phyloP scores from a whole-genome alignment of 1,140 invertebrate species.

The Scaptomyza montana region DNA sequence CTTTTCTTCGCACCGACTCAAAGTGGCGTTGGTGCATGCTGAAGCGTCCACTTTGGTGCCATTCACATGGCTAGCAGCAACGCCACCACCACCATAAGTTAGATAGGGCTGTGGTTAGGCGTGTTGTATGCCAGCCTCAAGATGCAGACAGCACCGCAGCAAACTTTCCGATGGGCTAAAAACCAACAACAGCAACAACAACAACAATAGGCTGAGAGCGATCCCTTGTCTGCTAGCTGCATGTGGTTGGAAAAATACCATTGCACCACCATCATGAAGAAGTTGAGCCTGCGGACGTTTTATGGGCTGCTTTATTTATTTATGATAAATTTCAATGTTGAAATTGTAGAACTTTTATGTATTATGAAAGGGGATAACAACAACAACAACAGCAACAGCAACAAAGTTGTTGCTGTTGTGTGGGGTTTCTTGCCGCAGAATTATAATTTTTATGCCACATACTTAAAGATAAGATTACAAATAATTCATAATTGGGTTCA shows the following conservation, averaged over 20 bases:
- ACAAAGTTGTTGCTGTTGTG: slow-evolving; percentile 17
- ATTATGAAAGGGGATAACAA: slow-evolving; percentile 16
- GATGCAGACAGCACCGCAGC: slow-evolving; percentile 30
- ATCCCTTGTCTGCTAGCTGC: slow-evolving; percentile 42
- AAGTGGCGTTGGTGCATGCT: slow-evolving; percentile 80
- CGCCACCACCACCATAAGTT: background rate
- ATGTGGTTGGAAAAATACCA: slow-evolving; percentile 60
- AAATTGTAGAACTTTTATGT: slow-evolving; percentile 63
- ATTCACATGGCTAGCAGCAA: slow-evolving; percentile 60
- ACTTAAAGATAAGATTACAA: slow-evolving; percentile 78
- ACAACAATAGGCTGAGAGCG: slow-evolving; percentile 17
- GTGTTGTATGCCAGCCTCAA: slow-evolving; percentile 9
- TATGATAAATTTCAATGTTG: slow-evolving; percentile 81
- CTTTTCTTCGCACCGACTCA: slow-evolving; percentile 8
- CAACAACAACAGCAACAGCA: no score
- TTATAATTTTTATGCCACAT: slow-evolving; percentile 77
- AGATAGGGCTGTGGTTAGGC: slow-evolving; percentile 50
- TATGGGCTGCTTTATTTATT: slow-evolving; percentile 65
- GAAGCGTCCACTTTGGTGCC: slow-evolving; percentile 77
- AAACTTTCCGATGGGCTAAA: background rate
- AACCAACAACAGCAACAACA: background rate
- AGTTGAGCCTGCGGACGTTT: slow-evolving; percentile 4
- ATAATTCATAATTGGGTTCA: slow-evolving; percentile 77
- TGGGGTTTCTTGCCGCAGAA: slow-evolving; percentile 72
- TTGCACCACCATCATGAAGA: slow-evolving; percentile 17